Evolutionary conservation across 2,888 invertebrate genomes (phyloP), one percentile per base, ranked within the genome.

Genomic region (Suillia variegata): DNA sequence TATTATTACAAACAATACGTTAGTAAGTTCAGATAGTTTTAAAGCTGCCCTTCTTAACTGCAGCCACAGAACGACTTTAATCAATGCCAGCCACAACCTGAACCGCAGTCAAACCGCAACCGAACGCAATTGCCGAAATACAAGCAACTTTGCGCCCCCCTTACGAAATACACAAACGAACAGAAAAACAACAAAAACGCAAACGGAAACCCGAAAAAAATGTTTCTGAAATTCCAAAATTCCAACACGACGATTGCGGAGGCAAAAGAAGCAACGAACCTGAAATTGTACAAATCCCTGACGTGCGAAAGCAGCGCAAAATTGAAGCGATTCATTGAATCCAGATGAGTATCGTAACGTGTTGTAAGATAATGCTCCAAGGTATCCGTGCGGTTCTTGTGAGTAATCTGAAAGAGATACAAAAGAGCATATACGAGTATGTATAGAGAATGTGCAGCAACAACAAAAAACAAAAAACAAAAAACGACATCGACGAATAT

Each of bases 291-390:
- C 79, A 88, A 85, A 66, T 89, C 87, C 64, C 83, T 77, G 59
- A 89, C 84, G 72, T 87, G 85, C 63, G 86, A 73, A 12, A 88
- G 76, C 4, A 86, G 82, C 61, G 84, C 86, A 73, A 84, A 88
- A 76, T 89, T 88, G 70, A 87, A 85, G 67, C 87, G 85, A 75
- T 88, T 85, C 82, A 88, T 83, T 0, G 87, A 85, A 78, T 89
- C 88, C 22, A 86, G 81, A 70, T 86, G 84, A 31, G 82, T 80
- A 56, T 85, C 82, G 20, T 81, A 81, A 4, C 85, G 84, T 49
- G 82, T 81, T 17, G 80, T 82, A 47, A 87, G 76, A 69, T 87
- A 89, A 54, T 85, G 77, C 60, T 84, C 80, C 63, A 87, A 80
- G 2, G 78, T 71, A 67, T 79, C 77, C 8, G 84, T 75, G 67